Evolutionary conservation across 1,140 invertebrate species (phyloP).

Genomic region (Neodiprion fabricii): DNA sequence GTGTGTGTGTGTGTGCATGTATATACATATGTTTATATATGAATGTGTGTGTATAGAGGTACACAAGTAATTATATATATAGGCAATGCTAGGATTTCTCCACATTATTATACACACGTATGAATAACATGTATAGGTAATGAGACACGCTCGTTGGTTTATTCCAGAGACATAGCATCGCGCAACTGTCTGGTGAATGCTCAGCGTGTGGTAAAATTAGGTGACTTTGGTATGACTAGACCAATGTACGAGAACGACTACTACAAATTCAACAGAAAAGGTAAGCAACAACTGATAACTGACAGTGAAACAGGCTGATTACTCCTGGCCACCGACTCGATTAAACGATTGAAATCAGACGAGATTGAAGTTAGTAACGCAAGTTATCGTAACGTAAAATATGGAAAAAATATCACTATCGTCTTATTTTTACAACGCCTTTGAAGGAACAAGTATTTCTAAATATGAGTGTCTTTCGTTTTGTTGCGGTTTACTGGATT

Average conservation of each 20-base stretch:
- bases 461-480: constrained; percentile 9
- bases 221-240: constrained; percentile 93
- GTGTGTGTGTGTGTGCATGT: too few species aligned
- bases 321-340: background rate
- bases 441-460: too few species aligned
- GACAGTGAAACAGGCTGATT: background rate
- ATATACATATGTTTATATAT: too few species aligned
- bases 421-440: too few species aligned
- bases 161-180: constrained; percentile 79
- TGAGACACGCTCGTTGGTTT: constrained; percentile 16
- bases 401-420: background rate
- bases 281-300: constrained; percentile 46
- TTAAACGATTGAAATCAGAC: background rate
- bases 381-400: constrained; percentile 1
- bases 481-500: background rate
- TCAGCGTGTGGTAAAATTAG: constrained; percentile 82
- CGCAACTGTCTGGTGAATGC: constrained; percentile 90
- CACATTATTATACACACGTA: too few species aligned
- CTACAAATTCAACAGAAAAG: constrained; percentile 85
- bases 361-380: background rate
- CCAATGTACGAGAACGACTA: constrained; percentile 89
- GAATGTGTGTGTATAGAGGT: too few species aligned
- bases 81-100: too few species aligned
- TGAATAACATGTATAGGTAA: too few species aligned
- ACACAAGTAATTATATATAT: too few species aligned